Conservation (phyloP, 2,888 invertebrate species). For the Amblyjoppa fuscipennis region DNA sequence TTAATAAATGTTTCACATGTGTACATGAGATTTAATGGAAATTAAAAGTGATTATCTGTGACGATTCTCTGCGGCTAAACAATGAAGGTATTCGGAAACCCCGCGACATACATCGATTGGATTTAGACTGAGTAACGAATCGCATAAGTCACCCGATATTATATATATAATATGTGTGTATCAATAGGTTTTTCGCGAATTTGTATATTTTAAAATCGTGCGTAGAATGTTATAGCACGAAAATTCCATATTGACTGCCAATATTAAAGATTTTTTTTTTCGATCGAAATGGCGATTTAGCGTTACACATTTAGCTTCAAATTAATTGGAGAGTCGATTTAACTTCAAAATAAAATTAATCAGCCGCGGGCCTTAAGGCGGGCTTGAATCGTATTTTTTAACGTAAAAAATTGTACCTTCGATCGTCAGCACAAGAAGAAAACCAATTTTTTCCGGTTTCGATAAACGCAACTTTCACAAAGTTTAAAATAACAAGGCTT, state of each 20-base stretch:
- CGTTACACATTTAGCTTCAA: not conserved
- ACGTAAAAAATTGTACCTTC: slow-evolving; percentile 28
- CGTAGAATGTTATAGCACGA: slow-evolving; percentile 17
- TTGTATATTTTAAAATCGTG: slow-evolving; percentile 27
- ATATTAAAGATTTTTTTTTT: slow-evolving; percentile 29
- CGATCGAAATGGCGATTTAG: slow-evolving; percentile 12
- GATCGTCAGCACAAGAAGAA: slow-evolving; percentile 20
- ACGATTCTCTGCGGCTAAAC: slow-evolving; percentile 1
- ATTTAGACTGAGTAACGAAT: slow-evolving; percentile 58
- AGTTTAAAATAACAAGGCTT: slow-evolving; percentile 9
- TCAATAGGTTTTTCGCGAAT: slow-evolving; percentile 29
- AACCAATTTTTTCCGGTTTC: not conserved
- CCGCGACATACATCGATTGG: slow-evolving; percentile 60
- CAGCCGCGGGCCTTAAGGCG: slow-evolving; percentile 31
- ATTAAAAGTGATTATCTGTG: not conserved
- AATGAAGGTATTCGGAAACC: slow-evolving; percentile 28
- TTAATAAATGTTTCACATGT: not conserved
- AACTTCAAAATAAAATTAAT: slow-evolving; percentile 25
- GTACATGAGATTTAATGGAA: slow-evolving; percentile 3
- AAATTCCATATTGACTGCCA: slow-evolving; percentile 52
- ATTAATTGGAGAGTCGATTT: slow-evolving; percentile 10
- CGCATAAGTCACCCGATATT: slow-evolving; percentile 25
- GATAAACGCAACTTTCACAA: not conserved
- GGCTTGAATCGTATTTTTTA: slow-evolving; percentile 28
- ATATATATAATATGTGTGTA: slow-evolving; percentile 17